A percentile compares a stretch with the other conserved stretches of the same genome.
Evolutionary conservation across 1,140 invertebrate genomes (phyloP).

Genomic region (Branchinecta lindahli): DNA sequence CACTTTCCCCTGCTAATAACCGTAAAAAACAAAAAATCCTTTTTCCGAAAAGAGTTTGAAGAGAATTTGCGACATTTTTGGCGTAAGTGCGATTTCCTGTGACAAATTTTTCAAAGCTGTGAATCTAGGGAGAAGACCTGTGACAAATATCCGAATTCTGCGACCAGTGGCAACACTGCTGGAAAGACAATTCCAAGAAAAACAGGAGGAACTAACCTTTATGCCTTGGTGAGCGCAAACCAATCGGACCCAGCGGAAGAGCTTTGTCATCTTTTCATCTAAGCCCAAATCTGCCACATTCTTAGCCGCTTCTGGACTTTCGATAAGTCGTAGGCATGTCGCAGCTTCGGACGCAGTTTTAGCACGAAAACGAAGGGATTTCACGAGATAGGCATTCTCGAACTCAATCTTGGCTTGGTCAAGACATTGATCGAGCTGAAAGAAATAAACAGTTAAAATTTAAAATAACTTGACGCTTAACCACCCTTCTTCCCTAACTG

Average conservation of each 20-base stretch:
- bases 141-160: too few species aligned
- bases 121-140: too few species aligned
- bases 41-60: too few species aligned
- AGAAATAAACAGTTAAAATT: background rate
- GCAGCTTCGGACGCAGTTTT: background rate
- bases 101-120: too few species aligned
- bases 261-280: background rate
- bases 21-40: too few species aligned
- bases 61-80: too few species aligned
- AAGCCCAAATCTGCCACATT: background rate
- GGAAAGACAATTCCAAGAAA: too few species aligned
- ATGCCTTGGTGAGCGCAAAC: background rate
- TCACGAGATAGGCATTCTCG: background rate
- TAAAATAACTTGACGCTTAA: too few species aligned
- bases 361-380: slow-evolving; percentile 2
- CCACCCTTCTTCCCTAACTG: too few species aligned
- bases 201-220: background rate
- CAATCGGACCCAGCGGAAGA: background rate
- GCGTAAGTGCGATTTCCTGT: too few species aligned
- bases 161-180: too few species aligned
- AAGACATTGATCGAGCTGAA: background rate
- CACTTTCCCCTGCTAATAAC: too few species aligned
- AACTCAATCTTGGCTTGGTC: background rate
- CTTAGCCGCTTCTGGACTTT: background rate
- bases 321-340: background rate